phyloP scores from a whole-genome alignment of 1,140 invertebrate species.

The Pogonognathellus flavescens region DNA sequence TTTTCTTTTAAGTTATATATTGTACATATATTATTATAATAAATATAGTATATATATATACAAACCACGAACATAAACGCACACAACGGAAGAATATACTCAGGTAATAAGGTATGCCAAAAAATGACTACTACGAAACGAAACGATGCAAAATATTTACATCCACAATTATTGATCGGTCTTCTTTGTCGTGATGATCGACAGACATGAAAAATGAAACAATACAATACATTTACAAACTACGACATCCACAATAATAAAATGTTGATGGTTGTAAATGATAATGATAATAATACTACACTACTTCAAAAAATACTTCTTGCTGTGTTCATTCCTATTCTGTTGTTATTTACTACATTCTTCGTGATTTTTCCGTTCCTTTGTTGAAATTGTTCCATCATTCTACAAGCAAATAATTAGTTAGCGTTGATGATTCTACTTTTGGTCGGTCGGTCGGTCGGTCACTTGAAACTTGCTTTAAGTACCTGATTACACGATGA shows the following conservation, averaged over 20 bases:
- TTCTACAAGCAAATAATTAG: neutral
- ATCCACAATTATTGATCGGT: conserved; percentile 10
- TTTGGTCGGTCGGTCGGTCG: conserved; percentile 3
- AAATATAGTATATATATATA: conserved; percentile 17
- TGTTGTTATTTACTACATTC: neutral
- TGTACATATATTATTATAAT: neutral
- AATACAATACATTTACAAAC: neutral
- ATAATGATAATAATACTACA: conserved; percentile 45
- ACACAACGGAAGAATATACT: conserved; percentile 29
- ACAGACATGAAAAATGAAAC: no score
- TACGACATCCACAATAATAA: neutral
- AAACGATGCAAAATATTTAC: conserved; percentile 12
- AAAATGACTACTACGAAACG: neutral
- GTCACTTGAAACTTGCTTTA: conserved; percentile 44
- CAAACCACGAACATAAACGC: conserved; percentile 35
- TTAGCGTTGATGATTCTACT: conserved; percentile 12
- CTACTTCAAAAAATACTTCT: conserved; percentile 1
- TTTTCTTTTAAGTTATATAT: neutral
- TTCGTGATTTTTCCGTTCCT: conserved; percentile 3
- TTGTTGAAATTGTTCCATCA: neutral
- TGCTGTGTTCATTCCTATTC: conserved; percentile 29
- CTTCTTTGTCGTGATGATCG: neutral
- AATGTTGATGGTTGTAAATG: neutral
- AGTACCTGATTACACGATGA: conserved; percentile 27
- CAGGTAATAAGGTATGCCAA: conserved; percentile 44